A percentile compares a stretch with the other conserved stretches of the same genome.
These are phyloP conservation scores for Netelia inedita DNA, from an alignment of 2,888 invertebrate genomes.

Conservation along the genomic window DNA sequence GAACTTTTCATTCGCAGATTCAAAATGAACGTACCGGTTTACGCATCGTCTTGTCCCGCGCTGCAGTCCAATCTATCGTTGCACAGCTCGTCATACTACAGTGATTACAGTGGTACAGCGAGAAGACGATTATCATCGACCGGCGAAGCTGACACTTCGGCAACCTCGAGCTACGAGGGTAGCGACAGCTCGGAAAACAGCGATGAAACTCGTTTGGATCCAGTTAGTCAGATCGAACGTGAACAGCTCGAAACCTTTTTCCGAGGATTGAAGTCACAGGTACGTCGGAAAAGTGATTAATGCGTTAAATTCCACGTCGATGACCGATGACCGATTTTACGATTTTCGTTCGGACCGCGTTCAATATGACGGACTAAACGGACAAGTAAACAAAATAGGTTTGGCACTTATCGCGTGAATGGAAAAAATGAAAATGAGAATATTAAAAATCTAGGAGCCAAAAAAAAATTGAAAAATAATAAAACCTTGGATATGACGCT, in stretches of 20 bases:
- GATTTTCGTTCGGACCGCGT: too few species aligned
- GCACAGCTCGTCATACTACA: constrained; percentile 81
- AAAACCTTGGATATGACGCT: not conserved
- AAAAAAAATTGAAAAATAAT: not conserved
- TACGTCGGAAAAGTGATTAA: constrained; percentile 73
- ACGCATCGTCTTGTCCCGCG: constrained; percentile 80
- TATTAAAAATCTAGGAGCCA: too few species aligned
- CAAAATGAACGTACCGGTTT: constrained; percentile 79
- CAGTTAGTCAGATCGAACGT: constrained; percentile 88
- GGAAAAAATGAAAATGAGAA: too few species aligned
- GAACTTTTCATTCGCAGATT: constrained; percentile 27
- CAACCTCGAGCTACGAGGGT: constrained; percentile 87
- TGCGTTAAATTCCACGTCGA: not conserved
- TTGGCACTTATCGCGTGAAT: too few species aligned
- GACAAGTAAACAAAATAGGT: too few species aligned
- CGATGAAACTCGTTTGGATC: constrained; percentile 85
- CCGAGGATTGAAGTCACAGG: constrained; percentile 91
- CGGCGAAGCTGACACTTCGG: constrained; percentile 86
- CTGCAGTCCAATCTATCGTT: constrained; percentile 80
- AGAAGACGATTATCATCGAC: constrained; percentile 87
- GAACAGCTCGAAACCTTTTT: constrained; percentile 91
- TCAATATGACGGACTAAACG: too few species aligned
- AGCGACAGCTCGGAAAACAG: constrained; percentile 86
- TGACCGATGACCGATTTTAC: too few species aligned
- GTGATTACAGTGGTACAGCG: constrained; percentile 79